These are phyloP conservation scores for Agelas oroides DNA, from an alignment of 37 sponge, comb jelly and placozoan species.

Conservation along the genomic window DNA sequence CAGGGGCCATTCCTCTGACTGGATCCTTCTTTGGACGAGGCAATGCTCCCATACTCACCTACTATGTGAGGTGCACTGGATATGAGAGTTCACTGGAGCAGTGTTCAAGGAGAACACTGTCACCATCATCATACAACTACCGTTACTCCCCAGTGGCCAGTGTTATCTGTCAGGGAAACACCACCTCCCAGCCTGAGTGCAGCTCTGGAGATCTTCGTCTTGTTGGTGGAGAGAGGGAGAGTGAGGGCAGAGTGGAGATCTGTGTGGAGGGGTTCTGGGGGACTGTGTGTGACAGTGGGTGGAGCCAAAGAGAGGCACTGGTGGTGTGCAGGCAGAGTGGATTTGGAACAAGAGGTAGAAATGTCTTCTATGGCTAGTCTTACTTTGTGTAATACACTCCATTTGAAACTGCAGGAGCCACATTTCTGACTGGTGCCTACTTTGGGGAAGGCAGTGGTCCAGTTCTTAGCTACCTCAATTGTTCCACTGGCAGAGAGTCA, in stretches of 20 bases:
- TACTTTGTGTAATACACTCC: no score
- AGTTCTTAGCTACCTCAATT: no score
- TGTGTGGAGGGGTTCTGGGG: conserved; percentile 28
- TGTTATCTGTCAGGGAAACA: no score
- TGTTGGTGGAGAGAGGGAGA: background rate
- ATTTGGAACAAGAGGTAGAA: conserved; percentile 1
- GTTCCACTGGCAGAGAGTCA: no score
- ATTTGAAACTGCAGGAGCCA: no score
- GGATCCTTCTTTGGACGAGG: conserved; percentile 32
- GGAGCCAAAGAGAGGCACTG: conserved; percentile 18
- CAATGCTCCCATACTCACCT: conserved; percentile 17
- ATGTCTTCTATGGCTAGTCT: no score
- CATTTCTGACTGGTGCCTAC: no score
- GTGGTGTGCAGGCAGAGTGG: conserved; percentile 46
- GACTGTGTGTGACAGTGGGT: conserved; percentile 14
- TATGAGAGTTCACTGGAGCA: background rate
- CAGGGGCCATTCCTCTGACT: background rate
- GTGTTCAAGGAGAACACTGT: background rate
- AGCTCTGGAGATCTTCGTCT: conserved; percentile 3
- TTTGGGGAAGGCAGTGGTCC: no score
- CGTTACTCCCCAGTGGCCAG: no score
- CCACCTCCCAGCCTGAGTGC: background rate
- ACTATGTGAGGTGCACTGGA: conserved; percentile 22
- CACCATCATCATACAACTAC: no score
- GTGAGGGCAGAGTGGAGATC: conserved; percentile 20